Conservation (phyloP, 2,888 invertebrate species). For the Euzetes globulus region DNA sequence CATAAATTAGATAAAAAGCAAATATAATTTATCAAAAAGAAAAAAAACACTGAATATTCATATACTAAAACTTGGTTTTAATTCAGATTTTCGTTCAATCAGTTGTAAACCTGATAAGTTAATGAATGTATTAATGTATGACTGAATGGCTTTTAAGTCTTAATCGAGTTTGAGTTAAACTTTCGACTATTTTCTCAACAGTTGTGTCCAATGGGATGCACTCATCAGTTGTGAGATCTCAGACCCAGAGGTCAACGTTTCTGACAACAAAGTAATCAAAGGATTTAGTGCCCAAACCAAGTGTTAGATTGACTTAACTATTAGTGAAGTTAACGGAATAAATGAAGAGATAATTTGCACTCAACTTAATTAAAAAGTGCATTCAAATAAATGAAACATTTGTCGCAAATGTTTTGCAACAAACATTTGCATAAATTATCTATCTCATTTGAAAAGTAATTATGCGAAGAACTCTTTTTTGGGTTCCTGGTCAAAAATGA, state of each 20-base stretch:
- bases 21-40: background rate
- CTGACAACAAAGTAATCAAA: background rate
- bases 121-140: no score
- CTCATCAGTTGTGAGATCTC: background rate
- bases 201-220: background rate
- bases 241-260: background rate
- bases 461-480: no score
- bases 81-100: no score
- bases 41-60: no score
- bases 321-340: background rate
- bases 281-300: background rate
- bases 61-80: no score
- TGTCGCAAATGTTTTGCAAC: no score
- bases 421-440: no score
- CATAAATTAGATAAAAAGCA: conserved; percentile 1
- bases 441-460: no score
- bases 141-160: background rate
- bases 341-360: conserved; percentile 1
- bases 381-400: background rate
- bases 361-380: background rate
- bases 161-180: background rate
- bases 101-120: no score
- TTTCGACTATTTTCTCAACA: background rate
- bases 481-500: no score
- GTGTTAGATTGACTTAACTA: background rate